phyloP scores from a whole-genome alignment of 2,888 invertebrate genomes.

The Oscheius sp. region DNA sequence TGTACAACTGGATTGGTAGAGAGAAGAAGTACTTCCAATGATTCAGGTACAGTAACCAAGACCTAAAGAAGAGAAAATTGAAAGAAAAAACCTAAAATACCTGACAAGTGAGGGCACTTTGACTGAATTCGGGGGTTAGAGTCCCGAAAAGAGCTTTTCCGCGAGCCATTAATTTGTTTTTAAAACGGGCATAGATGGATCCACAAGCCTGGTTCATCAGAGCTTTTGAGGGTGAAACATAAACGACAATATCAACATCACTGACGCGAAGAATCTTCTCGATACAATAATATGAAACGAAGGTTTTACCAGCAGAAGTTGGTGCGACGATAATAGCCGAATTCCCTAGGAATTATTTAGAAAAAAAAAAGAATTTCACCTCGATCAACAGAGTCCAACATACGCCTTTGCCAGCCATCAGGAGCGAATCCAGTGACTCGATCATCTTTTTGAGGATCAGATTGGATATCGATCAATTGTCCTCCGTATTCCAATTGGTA shows the following conservation, averaged over 20 bases:
- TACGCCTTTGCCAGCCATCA: slow-evolving; percentile 71
- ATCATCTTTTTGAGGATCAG: slow-evolving; percentile 67
- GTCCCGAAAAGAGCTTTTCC: slow-evolving; percentile 70
- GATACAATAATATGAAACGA: slow-evolving; percentile 72
- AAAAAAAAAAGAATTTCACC: slow-evolving; percentile 35
- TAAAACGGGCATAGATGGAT: slow-evolving; percentile 70
- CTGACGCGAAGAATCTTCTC: slow-evolving; percentile 70
- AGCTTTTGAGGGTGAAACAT: slow-evolving; percentile 71
- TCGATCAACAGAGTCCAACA: slow-evolving; percentile 70
- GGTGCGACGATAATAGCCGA: slow-evolving; percentile 71
- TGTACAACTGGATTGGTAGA: slow-evolving; percentile 63
- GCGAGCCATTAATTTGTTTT: slow-evolving; percentile 65
- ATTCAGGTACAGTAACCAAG: slow-evolving; percentile 66
- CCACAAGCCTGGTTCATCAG: slow-evolving; percentile 69
- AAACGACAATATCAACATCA: slow-evolving; percentile 71
- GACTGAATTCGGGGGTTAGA: slow-evolving; percentile 59
- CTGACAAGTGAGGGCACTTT: slow-evolving; percentile 64
- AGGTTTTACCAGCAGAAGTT: slow-evolving; percentile 72
- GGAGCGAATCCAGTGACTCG: slow-evolving; percentile 70
- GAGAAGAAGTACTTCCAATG: slow-evolving; percentile 62
- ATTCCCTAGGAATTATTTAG: slow-evolving; percentile 52
- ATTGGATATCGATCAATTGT: slow-evolving; percentile 65
- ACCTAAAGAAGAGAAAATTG: slow-evolving; percentile 39
- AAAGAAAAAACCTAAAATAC: slow-evolving; percentile 10
- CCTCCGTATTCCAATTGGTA: slow-evolving; percentile 63